These are phyloP conservation scores for Belgica antarctica DNA, from an alignment of 2,888 invertebrate species.

Conservation along the genomic window DNA sequence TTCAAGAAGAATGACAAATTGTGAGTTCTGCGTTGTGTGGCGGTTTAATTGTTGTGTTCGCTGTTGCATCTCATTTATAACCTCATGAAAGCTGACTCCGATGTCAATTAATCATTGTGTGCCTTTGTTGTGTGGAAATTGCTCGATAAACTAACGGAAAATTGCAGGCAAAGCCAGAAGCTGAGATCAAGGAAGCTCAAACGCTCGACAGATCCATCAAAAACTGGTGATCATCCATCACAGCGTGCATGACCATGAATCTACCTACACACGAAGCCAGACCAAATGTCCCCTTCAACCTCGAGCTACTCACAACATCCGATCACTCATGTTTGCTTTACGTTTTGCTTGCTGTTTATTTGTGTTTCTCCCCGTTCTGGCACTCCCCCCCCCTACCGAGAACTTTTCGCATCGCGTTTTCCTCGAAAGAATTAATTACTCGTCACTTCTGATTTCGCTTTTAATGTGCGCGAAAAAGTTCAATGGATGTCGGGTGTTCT, in stretches of 20 bases:
- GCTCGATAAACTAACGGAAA: neutral
- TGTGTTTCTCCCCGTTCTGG: neutral
- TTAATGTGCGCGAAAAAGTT: neutral
- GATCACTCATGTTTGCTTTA: neutral
- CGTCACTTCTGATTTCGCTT: constrained; percentile 7
- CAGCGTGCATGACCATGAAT: neutral
- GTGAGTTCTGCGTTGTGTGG: constrained; percentile 6
- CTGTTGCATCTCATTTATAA: neutral
- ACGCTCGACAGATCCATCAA: neutral
- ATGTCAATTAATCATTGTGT: neutral
- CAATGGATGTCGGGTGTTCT: neutral
- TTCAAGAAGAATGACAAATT: constrained; percentile 4
- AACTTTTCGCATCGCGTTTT: constrained; percentile 2
- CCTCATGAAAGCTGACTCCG: neutral
- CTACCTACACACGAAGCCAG: neutral
- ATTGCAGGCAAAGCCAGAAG: neutral
- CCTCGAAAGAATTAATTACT: constrained; percentile 6
- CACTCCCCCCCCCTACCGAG: neutral
- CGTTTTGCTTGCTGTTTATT: constrained; percentile 6
- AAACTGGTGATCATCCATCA: too few relatives aligned
- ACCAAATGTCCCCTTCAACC: neutral
- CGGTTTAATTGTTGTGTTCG: neutral
- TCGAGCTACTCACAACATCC: neutral
- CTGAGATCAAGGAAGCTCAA: neutral
- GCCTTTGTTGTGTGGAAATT: neutral